Base-by-base conservation (phyloP, 2,888 invertebrate genomes). In the Mythimna impura region DNA sequence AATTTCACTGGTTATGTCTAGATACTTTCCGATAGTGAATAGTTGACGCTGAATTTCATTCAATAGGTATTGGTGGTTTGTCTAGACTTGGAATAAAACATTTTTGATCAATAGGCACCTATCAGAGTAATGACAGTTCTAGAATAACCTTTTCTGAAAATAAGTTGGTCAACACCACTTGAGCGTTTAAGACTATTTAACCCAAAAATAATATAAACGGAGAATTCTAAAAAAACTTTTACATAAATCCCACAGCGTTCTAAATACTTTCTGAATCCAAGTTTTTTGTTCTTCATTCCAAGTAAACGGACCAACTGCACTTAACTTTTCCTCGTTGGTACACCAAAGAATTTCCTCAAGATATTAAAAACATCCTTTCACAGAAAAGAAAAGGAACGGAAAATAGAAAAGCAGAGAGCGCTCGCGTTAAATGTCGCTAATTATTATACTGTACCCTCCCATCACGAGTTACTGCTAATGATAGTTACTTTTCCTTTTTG, bases 401-500 rank as follows among this genome's bases (percentile, higher is more conserved):
- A 81, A 78, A 81, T 76, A 77, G 77, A 80, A 79, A 82, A 86
- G 52, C 52, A 58, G 55, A 58, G 58, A 65, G 73, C 80, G 69
- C 76, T 75, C 66, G 68, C 73, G 68, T 75, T 80, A 76, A 86
- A 81, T 86, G 83, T 83, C 86, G 68, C 80, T 85, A 85, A 86
- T 86, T 83, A 86, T 84, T 67, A 79, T 76, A 81, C 74, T 73
- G 75, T 66, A 75, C 78, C 81, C 81, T 76, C 78, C 80, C 78
- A 76, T 68, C 73, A 66, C 22, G 74, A 66, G 81, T 83, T 71
- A 52, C 73, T 67, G 81, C 86, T 89, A 89, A 90, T 87, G 88
- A 85, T 85, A 83, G 85, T 83, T 86, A 85, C 86, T 87, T 87
- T 86, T 81, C 81, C 83, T 86, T 88, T 89, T 88, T 87, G 83